Evolutionary conservation across 2,797 vertebrate species (phyloP).

Genomic region (Apogon hyalosoma): DNA sequence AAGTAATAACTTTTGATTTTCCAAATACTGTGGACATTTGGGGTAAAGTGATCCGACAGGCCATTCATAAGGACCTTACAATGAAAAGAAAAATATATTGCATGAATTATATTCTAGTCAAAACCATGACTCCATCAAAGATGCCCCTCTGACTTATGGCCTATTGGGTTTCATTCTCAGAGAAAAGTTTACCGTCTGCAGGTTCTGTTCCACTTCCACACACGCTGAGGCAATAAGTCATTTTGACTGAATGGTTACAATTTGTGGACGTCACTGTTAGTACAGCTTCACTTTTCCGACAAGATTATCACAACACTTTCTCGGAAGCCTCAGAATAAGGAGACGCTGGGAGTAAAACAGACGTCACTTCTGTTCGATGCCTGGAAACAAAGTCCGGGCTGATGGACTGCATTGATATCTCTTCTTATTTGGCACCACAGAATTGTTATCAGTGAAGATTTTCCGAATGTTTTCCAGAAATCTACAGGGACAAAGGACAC

Average conservation of each 20-base stretch:
- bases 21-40: background rate
- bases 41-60: background rate
- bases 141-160: slow-evolving; percentile 6
- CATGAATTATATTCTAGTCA: slow-evolving; percentile 31
- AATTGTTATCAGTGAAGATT: background rate
- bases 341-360: slow-evolving; percentile 10
- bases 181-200: slow-evolving; percentile 28
- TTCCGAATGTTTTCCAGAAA: slow-evolving; percentile 5
- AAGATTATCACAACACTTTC: slow-evolving; percentile 5
- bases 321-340: slow-evolving; percentile 21
- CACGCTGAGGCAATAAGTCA: slow-evolving; percentile 27
- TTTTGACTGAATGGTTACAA: slow-evolving; percentile 40
- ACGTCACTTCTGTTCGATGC: slow-evolving; percentile 27
- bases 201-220: slow-evolving; percentile 50
- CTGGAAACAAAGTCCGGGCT: slow-evolving; percentile 17
- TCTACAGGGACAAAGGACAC: background rate
- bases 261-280: slow-evolving; percentile 22
- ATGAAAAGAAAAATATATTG: slow-evolving; percentile 5
- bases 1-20: background rate
- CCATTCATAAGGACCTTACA: slow-evolving; percentile 1
- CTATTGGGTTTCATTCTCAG: slow-evolving; percentile 18
- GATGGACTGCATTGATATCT: background rate
- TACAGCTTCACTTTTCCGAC: slow-evolving; percentile 7
- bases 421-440: slow-evolving; percentile 3
- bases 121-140: slow-evolving; percentile 14